Conservation (phyloP, 1,140 invertebrate species). For the Tetramorium simillimum region DNA sequence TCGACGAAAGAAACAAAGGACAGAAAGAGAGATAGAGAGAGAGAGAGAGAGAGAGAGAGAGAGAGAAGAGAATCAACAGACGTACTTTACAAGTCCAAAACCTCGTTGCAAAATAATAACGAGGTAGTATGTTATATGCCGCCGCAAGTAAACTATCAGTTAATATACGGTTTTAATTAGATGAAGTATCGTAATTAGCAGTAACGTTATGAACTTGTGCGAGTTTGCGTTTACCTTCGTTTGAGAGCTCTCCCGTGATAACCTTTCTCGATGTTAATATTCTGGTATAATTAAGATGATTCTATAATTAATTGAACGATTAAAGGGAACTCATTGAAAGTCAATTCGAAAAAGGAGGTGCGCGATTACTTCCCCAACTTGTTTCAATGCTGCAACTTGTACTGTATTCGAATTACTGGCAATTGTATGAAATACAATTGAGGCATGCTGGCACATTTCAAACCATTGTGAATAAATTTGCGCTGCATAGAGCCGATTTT, state of each 20-base stretch:
- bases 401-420: background rate
- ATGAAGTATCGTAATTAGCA: slow-evolving; percentile 56
- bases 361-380: background rate
- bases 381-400: background rate
- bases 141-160: slow-evolving; percentile 23
- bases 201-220: slow-evolving; percentile 43
- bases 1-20: too few species aligned
- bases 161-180: slow-evolving; percentile 51
- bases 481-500: background rate
- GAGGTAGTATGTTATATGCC: background rate
- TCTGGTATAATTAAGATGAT: slow-evolving; percentile 32
- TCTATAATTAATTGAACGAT: background rate
- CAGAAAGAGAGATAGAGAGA: background rate
- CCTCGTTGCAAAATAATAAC: slow-evolving; percentile 39
- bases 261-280: slow-evolving; percentile 8
- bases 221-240: slow-evolving; percentile 23
- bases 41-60: background rate
- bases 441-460: background rate
- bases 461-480: slow-evolving; percentile 25
- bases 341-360: background rate
- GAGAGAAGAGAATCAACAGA: background rate
- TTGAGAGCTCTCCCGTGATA: slow-evolving; percentile 18
- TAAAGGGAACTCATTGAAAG: background rate
- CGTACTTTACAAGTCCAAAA: slow-evolving; percentile 38
- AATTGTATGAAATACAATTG: slow-evolving; percentile 23